These are phyloP conservation scores for Diploptera punctata DNA, from an alignment of 2,888 invertebrate species.

Conservation along the genomic window DNA sequence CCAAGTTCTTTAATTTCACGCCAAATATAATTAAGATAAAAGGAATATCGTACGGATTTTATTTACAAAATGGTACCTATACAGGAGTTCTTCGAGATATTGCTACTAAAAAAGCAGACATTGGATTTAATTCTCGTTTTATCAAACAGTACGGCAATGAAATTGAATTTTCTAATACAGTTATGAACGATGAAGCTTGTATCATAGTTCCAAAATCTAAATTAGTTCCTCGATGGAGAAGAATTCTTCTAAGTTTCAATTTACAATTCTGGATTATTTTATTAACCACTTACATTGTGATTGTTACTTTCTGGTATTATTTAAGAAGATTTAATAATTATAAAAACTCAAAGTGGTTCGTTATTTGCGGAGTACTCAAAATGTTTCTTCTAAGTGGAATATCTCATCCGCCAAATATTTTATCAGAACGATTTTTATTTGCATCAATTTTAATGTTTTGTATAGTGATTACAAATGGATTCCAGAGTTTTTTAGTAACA, in stretches of 20 bases:
- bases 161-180: slow-evolving; percentile 53
- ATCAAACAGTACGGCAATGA: slow-evolving; percentile 51
- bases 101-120: slow-evolving; percentile 50
- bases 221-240: slow-evolving; percentile 55
- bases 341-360: background rate
- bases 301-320: background rate
- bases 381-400: background rate
- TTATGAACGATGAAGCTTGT: slow-evolving; percentile 54
- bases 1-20: slow-evolving; percentile 52
- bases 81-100: slow-evolving; percentile 54
- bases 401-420: slow-evolving; percentile 48
- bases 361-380: background rate
- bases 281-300: slow-evolving; percentile 22
- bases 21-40: slow-evolving; percentile 44
- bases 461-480: slow-evolving; percentile 54
- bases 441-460: slow-evolving; percentile 52
- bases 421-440: slow-evolving; percentile 54
- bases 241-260: slow-evolving; percentile 44
- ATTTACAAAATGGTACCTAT: slow-evolving; percentile 45
- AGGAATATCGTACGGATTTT: slow-evolving; percentile 45
- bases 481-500: slow-evolving; percentile 57
- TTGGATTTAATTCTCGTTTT: slow-evolving; percentile 55
- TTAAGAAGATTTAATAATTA: background rate
- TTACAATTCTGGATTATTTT: slow-evolving; percentile 45
- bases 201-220: slow-evolving; percentile 55